Evolutionary conservation across 2,888 invertebrate genomes (phyloP), one percentile per base, ranked within the genome.

Genomic region (Meteorus cinctellus): DNA sequence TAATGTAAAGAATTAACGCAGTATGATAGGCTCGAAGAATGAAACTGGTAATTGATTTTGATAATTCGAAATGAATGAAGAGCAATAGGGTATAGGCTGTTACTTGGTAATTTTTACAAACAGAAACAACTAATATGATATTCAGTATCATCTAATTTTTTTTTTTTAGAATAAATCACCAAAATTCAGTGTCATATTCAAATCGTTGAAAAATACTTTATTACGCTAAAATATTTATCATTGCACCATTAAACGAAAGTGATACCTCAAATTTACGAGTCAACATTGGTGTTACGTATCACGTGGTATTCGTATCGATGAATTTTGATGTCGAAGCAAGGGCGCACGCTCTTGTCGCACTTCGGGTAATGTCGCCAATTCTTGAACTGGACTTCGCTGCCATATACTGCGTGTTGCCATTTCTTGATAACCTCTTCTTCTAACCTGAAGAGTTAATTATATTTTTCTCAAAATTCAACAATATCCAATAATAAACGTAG

Each of bases 271-370:
- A 63, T 45, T 55, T 70, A 62, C 41, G 19, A 45, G 77, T 79
- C 80, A 70, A 65, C 75, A 72, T 66, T 79, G 77, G 63, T 82
- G 83, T 83, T 87, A 87, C 78, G 88, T 83, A 36, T 88, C 84
- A 75, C 84, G 82, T 41, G 82, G 75, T 48, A 78, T 85, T 76
- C 88, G 83, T 78, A 87, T 84, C 24, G 89, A 89, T 34, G 88
- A 88, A 76, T 88, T 87, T 78, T 86, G 88, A 79, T 89, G 89
- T 34, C 81, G 79, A 36, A 89, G 82, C 55, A 89, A 81, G 0
- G 89, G 89, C 31, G 86, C 87, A 74, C 86, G 83, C 77, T 89
- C 89, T 80, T 89, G 89, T 74, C 87, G 82, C 12, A 87, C 81
- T 77, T 89, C 89, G 8, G 89, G 85, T 79, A 89, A 83, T 12